Evolutionary conservation across 1,140 invertebrate genomes (phyloP).

Genomic region (Piezodorus guildinii): DNA sequence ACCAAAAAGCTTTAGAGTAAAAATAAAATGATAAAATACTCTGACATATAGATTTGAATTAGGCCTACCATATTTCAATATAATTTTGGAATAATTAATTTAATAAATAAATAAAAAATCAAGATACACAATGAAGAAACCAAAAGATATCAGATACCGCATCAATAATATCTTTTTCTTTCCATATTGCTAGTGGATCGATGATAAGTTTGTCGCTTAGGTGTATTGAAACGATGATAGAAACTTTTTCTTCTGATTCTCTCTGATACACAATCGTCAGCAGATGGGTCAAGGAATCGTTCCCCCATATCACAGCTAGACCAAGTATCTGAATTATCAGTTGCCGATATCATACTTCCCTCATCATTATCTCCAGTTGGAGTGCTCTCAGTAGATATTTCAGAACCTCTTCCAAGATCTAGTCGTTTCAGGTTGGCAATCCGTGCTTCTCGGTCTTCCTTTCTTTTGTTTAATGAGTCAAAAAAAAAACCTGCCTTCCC

Average conservation of each 20-base stretch:
- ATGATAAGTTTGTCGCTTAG: slow-evolving; percentile 18
- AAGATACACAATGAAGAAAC: too few species aligned
- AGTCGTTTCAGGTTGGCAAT: slow-evolving; percentile 8
- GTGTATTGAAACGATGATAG: slow-evolving; percentile 21
- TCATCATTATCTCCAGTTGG: slow-evolving; percentile 18
- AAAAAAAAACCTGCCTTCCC: slow-evolving; percentile 13
- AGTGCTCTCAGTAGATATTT: slow-evolving; percentile 11
- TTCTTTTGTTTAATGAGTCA: slow-evolving; percentile 2
- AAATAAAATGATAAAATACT: too few species aligned
- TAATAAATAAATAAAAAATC: too few species aligned
- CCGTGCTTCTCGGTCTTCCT: slow-evolving; percentile 8
- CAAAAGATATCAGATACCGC: too few species aligned
- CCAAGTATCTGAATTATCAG: slow-evolving; percentile 21
- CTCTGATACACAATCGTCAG: slow-evolving; percentile 16
- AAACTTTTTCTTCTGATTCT: slow-evolving; percentile 23
- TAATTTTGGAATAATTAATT: too few species aligned
- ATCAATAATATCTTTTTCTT: slow-evolving; percentile 22
- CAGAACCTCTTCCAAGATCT: neutral
- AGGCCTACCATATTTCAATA: too few species aligned
- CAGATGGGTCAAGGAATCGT: neutral
- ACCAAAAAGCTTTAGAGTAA: too few species aligned
- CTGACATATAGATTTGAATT: too few species aligned
- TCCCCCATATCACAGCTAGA: slow-evolving; percentile 18
- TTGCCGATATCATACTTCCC: slow-evolving; percentile 10
- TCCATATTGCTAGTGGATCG: slow-evolving; percentile 18